Percentiles rank a stretch among this genome's conserved stretches.
These are phyloP conservation scores for Laothoe populi DNA, from an alignment of 2,888 invertebrate species.

Conservation along the genomic window DNA sequence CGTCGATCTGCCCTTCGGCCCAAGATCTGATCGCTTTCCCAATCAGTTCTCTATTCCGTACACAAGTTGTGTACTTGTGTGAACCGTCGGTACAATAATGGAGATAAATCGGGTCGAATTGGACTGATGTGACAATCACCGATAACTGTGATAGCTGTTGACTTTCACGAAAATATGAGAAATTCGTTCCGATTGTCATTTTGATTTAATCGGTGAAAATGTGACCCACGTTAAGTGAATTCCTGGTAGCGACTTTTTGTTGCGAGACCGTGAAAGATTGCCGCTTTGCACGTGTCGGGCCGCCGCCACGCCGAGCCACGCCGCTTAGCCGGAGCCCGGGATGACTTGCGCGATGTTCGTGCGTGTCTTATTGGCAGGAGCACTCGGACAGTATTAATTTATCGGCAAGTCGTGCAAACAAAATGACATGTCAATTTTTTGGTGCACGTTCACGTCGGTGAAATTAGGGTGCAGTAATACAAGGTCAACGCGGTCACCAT, in stretches of 20 bases:
- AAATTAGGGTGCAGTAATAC: slow-evolving; percentile 83
- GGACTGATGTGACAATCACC: slow-evolving; percentile 36
- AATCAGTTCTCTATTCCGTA: slow-evolving; percentile 76
- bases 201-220: slow-evolving; percentile 61
- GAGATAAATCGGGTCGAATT: slow-evolving; percentile 58
- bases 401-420: slow-evolving; percentile 80
- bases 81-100: slow-evolving; percentile 62
- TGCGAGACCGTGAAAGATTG: slow-evolving; percentile 55
- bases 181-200: slow-evolving; percentile 59
- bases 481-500: slow-evolving; percentile 69
- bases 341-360: slow-evolving; percentile 57
- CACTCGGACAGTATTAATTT: slow-evolving; percentile 74
- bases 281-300: slow-evolving; percentile 47
- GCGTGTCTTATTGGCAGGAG: slow-evolving; percentile 63
- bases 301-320: slow-evolving; percentile 34
- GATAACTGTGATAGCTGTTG: slow-evolving; percentile 45
- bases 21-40: slow-evolving; percentile 76
- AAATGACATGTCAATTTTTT: slow-evolving; percentile 77
- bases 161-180: slow-evolving; percentile 58
- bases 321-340: too few relatives aligned
- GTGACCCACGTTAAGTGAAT: slow-evolving; percentile 51
- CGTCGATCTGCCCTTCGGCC: slow-evolving; percentile 81
- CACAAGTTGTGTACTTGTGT: slow-evolving; percentile 43
- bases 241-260: slow-evolving; percentile 55
- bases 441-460: slow-evolving; percentile 65